Evolutionary conservation across 2,797 vertebrate species (phyloP).

Genomic region (Danionella dracula): DNA sequence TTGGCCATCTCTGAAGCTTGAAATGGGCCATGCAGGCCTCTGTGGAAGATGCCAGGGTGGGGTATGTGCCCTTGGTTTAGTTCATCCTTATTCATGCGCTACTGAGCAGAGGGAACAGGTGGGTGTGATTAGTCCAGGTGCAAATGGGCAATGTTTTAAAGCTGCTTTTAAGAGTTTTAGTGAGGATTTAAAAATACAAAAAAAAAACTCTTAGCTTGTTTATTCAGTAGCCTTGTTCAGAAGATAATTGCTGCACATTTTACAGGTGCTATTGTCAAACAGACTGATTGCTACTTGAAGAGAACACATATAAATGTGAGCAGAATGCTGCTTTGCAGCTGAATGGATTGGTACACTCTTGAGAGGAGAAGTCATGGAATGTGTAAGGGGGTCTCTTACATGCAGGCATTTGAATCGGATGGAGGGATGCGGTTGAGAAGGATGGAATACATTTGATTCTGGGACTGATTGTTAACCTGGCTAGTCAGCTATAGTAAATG

Average conservation of each 20-base stretch:
- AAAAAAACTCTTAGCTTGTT: not conserved
- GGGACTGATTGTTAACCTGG: too few relatives aligned
- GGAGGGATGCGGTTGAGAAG: too few relatives aligned
- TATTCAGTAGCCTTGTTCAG: not conserved
- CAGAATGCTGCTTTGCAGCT: not conserved
- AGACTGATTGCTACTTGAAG: not conserved
- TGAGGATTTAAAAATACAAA: not conserved
- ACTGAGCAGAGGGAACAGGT: constrained; percentile 39
- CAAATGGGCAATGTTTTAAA: not conserved
- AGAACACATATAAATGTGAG: not conserved
- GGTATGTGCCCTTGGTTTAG: constrained; percentile 34
- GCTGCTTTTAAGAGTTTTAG: not conserved
- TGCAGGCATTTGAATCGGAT: too few relatives aligned
- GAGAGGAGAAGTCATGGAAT: too few relatives aligned
- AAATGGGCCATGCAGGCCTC: constrained; percentile 40
- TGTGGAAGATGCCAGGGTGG: constrained; percentile 38
- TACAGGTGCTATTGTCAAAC: not conserved
- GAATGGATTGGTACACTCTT: too few relatives aligned
- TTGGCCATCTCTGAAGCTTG: constrained; percentile 44
- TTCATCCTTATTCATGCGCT: constrained; percentile 37
- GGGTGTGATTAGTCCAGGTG: constrained; percentile 25
- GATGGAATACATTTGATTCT: too few relatives aligned
- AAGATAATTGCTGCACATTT: not conserved
- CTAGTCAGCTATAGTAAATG: too few relatives aligned
- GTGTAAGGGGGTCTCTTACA: too few relatives aligned